Conservation (phyloP, 1,140 invertebrate genomes). For the Macrocentrus cingulum region DNA sequence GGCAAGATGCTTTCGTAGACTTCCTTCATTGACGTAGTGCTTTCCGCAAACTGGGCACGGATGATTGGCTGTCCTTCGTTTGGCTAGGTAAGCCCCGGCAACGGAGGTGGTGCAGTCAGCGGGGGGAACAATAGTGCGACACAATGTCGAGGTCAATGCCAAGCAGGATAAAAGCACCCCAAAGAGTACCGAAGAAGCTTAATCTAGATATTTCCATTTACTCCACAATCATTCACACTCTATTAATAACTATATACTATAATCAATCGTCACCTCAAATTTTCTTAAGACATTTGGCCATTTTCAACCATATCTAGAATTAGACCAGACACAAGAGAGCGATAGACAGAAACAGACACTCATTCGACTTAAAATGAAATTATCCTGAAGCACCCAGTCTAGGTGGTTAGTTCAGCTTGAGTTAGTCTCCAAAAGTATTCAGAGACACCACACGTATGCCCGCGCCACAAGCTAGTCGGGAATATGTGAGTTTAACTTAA, state of each 20-base stretch:
- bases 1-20: slow-evolving; percentile 85
- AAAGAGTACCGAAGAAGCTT: slow-evolving; percentile 50
- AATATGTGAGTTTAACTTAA: slow-evolving; percentile 26
- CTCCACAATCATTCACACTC: slow-evolving; percentile 12
- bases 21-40: slow-evolving; percentile 93
- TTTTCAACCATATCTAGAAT: no score
- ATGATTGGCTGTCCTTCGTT: slow-evolving; percentile 88
- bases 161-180: slow-evolving; percentile 58
- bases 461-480: slow-evolving; percentile 46
- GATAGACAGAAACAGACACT: background rate
- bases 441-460: slow-evolving; percentile 42
- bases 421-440: slow-evolving; percentile 23
- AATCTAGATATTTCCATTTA: slow-evolving; percentile 24
- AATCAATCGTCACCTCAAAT: background rate
- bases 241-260: background rate
- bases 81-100: slow-evolving; percentile 76
- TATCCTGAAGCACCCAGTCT: slow-evolving; percentile 13
- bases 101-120: slow-evolving; percentile 61
- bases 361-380: background rate
- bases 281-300: no score
- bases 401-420: slow-evolving; percentile 7
- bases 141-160: slow-evolving; percentile 62
- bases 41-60: slow-evolving; percentile 93
- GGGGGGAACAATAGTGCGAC: slow-evolving; percentile 60
- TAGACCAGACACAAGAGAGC: no score